phyloP scores from a whole-genome alignment of 2,888 invertebrate species.

The Dryadula phaetusa region DNA sequence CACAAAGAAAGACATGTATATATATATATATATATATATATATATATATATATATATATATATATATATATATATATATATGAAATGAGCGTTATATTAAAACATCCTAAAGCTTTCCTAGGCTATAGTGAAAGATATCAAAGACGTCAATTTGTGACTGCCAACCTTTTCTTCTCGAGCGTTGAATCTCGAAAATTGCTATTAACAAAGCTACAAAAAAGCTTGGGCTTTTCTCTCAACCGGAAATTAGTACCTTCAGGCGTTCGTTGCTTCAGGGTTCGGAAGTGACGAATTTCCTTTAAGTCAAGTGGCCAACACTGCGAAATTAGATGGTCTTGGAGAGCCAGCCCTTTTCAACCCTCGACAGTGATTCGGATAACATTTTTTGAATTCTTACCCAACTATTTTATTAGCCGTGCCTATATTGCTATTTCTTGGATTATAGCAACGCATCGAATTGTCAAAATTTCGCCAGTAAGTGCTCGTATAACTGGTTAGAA shows the following conservation, averaged over 20 bases:
- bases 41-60: no score
- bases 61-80: no score
- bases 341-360: slow-evolving; percentile 28
- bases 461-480: background rate
- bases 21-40: no score
- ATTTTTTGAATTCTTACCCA: slow-evolving; percentile 3
- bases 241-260: slow-evolving; percentile 70
- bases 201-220: slow-evolving; percentile 45
- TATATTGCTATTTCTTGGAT: background rate
- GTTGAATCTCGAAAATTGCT: slow-evolving; percentile 37
- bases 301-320: slow-evolving; percentile 55
- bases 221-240: slow-evolving; percentile 55
- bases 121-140: slow-evolving; percentile 6
- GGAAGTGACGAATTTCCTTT: slow-evolving; percentile 66
- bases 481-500: background rate
- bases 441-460: background rate
- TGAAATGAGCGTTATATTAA: background rate
- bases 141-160: slow-evolving; percentile 26
- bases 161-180: slow-evolving; percentile 35
- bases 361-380: slow-evolving; percentile 10
- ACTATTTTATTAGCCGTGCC: slow-evolving; percentile 6
- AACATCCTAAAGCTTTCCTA: background rate
- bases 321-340: slow-evolving; percentile 53
- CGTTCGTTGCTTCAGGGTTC: slow-evolving; percentile 54
- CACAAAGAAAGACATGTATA: no score